Conservation (phyloP, 1,140 invertebrate species). For the Leptopilina boulardi region DNA sequence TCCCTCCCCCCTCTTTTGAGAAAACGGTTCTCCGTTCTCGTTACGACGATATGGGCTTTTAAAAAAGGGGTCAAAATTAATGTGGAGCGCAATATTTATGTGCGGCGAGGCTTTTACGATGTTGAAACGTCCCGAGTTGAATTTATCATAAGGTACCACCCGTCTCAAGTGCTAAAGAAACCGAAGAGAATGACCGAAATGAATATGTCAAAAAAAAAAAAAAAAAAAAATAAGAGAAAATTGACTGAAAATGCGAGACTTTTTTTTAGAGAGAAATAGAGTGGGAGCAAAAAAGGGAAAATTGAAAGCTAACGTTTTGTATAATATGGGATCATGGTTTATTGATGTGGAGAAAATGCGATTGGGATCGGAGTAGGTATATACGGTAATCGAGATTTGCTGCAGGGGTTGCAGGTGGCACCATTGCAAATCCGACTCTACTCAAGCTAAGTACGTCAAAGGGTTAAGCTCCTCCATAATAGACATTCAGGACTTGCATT, state of each 20-base stretch:
- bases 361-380: slow-evolving; percentile 16
- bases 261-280: not conserved
- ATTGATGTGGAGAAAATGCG: slow-evolving; percentile 30
- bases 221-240: not conserved
- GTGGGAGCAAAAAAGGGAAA: not conserved
- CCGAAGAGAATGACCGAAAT: not conserved
- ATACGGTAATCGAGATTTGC: slow-evolving; percentile 30
- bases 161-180: slow-evolving; percentile 8
- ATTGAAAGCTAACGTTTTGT: not conserved
- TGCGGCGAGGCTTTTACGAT: slow-evolving; percentile 26
- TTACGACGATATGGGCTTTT: slow-evolving; percentile 10
- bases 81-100: slow-evolving; percentile 28
- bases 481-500: slow-evolving; percentile 32
- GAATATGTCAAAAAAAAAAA: not conserved
- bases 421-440: slow-evolving; percentile 24
- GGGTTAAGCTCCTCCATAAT: slow-evolving; percentile 27
- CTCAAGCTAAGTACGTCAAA: slow-evolving; percentile 7
- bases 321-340: slow-evolving; percentile 1
- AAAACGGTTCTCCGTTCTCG: slow-evolving; percentile 30
- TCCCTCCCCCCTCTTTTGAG: too few relatives aligned
- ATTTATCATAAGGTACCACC: slow-evolving; percentile 17
- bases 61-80: slow-evolving; percentile 30
- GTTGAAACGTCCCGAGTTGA: slow-evolving; percentile 8
- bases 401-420: slow-evolving; percentile 22
- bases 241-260: not conserved